Conservation (phyloP, 2,888 invertebrate genomes). For the Drosophila subsilvestris region DNA sequence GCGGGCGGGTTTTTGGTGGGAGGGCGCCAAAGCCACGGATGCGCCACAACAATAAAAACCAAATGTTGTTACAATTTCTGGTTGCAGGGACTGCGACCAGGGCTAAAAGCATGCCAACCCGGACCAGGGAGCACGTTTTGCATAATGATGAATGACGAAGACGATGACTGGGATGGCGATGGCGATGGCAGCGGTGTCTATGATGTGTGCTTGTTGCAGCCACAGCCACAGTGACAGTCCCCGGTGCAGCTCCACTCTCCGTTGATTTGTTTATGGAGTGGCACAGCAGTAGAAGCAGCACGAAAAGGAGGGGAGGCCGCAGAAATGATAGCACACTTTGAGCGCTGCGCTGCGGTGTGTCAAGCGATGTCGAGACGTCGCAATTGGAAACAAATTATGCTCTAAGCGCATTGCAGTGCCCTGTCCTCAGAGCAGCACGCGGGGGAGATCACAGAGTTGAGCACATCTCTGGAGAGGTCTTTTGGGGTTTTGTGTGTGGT, state of each 20-base stretch:
- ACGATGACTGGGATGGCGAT: slow-evolving; percentile 42
- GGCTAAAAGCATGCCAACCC: slow-evolving; percentile 65
- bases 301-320: slow-evolving; percentile 28
- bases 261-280: slow-evolving; percentile 73
- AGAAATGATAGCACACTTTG: slow-evolving; percentile 52
- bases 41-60: slow-evolving; percentile 71
- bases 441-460: slow-evolving; percentile 3
- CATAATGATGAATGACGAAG: slow-evolving; percentile 78
- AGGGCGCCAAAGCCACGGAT: slow-evolving; percentile 17
- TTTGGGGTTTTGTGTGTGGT: not conserved
- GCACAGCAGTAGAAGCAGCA: slow-evolving; percentile 4
- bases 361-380: slow-evolving; percentile 52
- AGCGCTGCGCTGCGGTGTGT: slow-evolving; percentile 49
- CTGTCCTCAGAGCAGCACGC: not conserved
- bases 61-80: slow-evolving; percentile 76
- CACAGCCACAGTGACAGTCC: not conserved
- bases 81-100: slow-evolving; percentile 46
- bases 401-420: slow-evolving; percentile 66
- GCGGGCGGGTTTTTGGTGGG: not conserved
- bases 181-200: slow-evolving; percentile 37
- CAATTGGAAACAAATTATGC: slow-evolving; percentile 79
- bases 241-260: slow-evolving; percentile 8
- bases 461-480: slow-evolving; percentile 8
- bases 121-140: slow-evolving; percentile 69
- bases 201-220: slow-evolving; percentile 53